A percentile compares a stretch with the other conserved stretches of the same genome.
Conservation (phyloP, 30 jellyfish, hydroid and myxozoan genomes). For the Hydractinia echinata region DNA sequence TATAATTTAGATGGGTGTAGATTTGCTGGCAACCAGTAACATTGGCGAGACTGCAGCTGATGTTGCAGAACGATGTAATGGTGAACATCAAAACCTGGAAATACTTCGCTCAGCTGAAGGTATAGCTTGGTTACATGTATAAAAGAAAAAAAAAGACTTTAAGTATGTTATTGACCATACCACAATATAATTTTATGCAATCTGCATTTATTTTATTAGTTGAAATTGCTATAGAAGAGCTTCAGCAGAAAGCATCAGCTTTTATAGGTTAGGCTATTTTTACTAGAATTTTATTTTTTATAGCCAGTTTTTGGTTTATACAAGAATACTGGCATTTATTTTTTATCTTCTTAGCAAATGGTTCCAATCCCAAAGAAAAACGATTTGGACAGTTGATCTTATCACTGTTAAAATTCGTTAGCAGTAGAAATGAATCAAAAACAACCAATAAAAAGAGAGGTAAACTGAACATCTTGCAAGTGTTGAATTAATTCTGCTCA, state of each 20-base stretch:
- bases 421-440: no score
- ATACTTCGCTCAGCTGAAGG: constrained; percentile 85
- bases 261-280: constrained; percentile 37
- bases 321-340: no score
- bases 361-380: no score
- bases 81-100: constrained; percentile 44
- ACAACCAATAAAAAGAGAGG: no score
- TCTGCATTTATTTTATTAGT: constrained; percentile 36
- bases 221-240: constrained; percentile 45
- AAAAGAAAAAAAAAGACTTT: not conserved
- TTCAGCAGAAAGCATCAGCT: constrained; percentile 52
- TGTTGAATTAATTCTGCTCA: no score
- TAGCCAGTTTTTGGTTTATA: no score
- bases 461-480: no score
- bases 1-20: constrained; percentile 63
- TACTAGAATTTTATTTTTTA: no score
- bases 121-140: not conserved
- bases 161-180: not conserved
- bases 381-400: no score
- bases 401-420: no score
- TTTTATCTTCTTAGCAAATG: no score
- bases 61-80: constrained; percentile 86
- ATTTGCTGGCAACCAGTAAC: constrained; percentile 53
- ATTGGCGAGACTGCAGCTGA: constrained; percentile 85
- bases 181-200: not conserved